A percentile compares a stretch with the other conserved stretches of the same genome.
These are phyloP conservation scores for Haemorhous mexicanus DNA, from an alignment of 2,113 vertebrate genomes.

Conservation along the genomic window DNA sequence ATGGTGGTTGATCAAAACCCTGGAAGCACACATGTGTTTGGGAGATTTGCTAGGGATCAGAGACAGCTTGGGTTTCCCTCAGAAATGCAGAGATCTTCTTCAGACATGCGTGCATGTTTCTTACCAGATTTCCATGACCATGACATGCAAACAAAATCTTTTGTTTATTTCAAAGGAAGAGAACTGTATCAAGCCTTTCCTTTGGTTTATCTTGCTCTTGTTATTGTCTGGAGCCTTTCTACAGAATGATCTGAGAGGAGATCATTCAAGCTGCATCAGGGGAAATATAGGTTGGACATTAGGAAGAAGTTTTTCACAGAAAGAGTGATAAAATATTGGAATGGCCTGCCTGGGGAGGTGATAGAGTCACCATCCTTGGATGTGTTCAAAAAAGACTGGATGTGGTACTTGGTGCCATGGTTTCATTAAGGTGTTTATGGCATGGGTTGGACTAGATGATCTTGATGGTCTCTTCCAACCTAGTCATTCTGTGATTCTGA, in stretches of 20 bases:
- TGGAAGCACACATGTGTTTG: not conserved
- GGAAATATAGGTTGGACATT: too few species aligned
- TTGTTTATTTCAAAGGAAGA: not conserved
- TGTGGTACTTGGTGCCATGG: too few species aligned
- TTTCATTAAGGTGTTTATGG: too few species aligned
- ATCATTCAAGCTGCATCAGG: too few species aligned
- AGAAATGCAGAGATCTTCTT: not conserved
- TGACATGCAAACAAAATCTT: not conserved
- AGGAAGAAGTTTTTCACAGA: too few species aligned
- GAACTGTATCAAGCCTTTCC: not conserved
- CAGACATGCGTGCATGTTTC: not conserved
- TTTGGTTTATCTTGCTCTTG: not conserved
- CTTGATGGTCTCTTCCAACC: too few species aligned
- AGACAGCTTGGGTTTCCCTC: not conserved
- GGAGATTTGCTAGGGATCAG: not conserved
- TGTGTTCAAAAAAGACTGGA: too few species aligned
- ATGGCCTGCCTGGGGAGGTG: too few species aligned
- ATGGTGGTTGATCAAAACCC: not conserved
- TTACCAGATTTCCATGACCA: not conserved
- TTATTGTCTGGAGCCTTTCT: not conserved
- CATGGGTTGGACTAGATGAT: too few species aligned
- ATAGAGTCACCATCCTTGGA: too few species aligned
- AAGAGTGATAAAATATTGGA: too few species aligned
- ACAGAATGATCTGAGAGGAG: not conserved
- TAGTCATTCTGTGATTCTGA: too few species aligned